phyloP scores from a whole-genome alignment of 2,888 invertebrate species.

The Amphipyra berbera region DNA sequence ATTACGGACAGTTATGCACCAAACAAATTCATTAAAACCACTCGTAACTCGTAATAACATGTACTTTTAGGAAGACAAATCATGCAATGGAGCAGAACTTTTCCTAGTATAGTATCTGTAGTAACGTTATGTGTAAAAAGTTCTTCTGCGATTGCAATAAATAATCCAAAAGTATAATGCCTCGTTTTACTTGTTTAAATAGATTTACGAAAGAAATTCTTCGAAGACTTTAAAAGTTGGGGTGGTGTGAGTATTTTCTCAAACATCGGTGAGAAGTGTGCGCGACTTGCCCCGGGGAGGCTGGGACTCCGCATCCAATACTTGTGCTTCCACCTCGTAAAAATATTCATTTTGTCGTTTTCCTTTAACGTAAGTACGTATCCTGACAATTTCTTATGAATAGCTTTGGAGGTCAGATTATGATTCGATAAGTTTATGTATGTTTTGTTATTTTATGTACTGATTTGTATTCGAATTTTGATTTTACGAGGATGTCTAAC shows the following conservation, averaged over 20 bases:
- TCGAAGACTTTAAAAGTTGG: slow-evolving; percentile 73
- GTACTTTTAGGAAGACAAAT: too few species aligned
- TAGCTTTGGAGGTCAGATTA: slow-evolving; percentile 19
- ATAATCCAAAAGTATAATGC: slow-evolving; percentile 39
- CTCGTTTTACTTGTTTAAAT: slow-evolving; percentile 61
- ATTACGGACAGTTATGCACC: slow-evolving; percentile 10
- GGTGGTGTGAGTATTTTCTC: slow-evolving; percentile 73
- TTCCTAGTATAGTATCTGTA: not conserved
- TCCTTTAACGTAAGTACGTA: slow-evolving; percentile 55
- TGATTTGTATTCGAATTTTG: too few species aligned
- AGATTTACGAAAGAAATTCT: slow-evolving; percentile 67
- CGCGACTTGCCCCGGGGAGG: slow-evolving; percentile 67
- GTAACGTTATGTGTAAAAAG: slow-evolving; percentile 13
- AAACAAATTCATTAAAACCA: slow-evolving; percentile 16
- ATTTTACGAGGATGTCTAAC: too few species aligned
- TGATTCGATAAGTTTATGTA: not conserved
- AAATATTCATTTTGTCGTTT: slow-evolving; percentile 80
- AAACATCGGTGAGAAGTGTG: slow-evolving; percentile 79
- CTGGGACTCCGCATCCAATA: slow-evolving; percentile 69
- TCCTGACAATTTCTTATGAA: slow-evolving; percentile 30
- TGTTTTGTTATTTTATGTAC: not conserved
- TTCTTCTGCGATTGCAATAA: slow-evolving; percentile 29
- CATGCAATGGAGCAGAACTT: not conserved
- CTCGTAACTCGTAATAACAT: not conserved
- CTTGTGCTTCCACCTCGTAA: slow-evolving; percentile 77